Base-by-base conservation (phyloP, 2,113 vertebrate species). In the Loxodonta africana region DNA sequence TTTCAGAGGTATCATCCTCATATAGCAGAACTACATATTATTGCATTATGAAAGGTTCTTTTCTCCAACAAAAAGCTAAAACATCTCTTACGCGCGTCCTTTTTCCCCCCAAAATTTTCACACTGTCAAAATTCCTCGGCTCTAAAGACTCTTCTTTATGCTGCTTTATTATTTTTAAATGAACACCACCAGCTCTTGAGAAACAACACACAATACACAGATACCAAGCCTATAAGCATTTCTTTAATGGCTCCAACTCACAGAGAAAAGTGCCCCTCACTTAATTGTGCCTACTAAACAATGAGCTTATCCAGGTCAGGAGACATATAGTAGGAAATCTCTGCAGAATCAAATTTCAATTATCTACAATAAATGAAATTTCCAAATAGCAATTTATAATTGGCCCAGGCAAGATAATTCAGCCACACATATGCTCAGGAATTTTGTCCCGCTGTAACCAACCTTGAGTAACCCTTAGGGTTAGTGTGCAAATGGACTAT, bases 281-380 rank as follows among this genome's bases (percentile, higher is more conserved):
- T 95, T 92, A 96, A 96, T 94, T 94, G 44, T 94, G 94, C 46
- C 94, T 95, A 84, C 17, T 30, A 81, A 96, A 91, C 60, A 92
- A 93, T 67, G 41, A 95, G 53, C 65, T 92, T 95, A 90, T 53
- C 63, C 21, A 81, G 28, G 67, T 84, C 9, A 67, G 71, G 23
- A 90, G n/a, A 51, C 89, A 90, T 25, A 95, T 8, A 80, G 51
- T 92, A 91, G 51, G 57, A 28, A 95, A 53, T 92, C 77, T 91
- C 81, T 83, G 14, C n/a, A 97, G 73, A 97, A 96, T 88, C 89
- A 83, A 92, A 96, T 95, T 92, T 95, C 53, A 94, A 93, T 95
- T 90, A 93, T 78, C 76, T 10, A 80, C 65, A 89, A 71, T 76
- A 95, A 96, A 53, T 80, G 26, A 88, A 87, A 88, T 73, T 96